Conservation (phyloP, 2,888 invertebrate species). For the Apocheima hispidaria region DNA sequence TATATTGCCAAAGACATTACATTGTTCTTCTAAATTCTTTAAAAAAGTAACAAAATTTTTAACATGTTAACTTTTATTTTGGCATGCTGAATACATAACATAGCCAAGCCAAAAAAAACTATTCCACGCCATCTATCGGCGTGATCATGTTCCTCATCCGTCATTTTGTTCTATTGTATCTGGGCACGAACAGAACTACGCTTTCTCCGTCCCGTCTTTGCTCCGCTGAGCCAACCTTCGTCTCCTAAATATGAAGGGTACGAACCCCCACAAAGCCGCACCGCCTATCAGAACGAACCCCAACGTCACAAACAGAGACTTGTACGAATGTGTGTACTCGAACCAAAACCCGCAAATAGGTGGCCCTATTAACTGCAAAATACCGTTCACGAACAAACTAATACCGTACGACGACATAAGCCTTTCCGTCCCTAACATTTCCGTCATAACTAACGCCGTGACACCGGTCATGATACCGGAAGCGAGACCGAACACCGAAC, state of each 20-base stretch:
- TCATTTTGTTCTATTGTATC: not conserved
- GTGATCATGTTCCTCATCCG: not conserved
- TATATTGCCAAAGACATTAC: too few species aligned
- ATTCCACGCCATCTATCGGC: not conserved
- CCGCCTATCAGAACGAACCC: constrained; percentile 91
- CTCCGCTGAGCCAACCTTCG: constrained; percentile 56
- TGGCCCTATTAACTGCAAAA: constrained; percentile 92
- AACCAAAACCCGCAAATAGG: constrained; percentile 93
- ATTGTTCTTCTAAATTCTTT: too few species aligned
- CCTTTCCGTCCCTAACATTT: constrained; percentile 94
- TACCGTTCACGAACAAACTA: constrained; percentile 93
- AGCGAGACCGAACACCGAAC: constrained; percentile 92
- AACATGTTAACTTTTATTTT: not conserved
- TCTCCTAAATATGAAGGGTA: constrained; percentile 88
- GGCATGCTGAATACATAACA: not conserved
- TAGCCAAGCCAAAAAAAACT: not conserved
- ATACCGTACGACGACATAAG: constrained; percentile 95
- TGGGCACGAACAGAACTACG: constrained; percentile 49
- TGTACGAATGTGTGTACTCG: constrained; percentile 88
- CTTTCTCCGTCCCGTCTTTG: constrained; percentile 52
- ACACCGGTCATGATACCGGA: constrained; percentile 95
- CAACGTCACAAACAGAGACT: constrained; percentile 90
- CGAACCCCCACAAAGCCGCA: constrained; percentile 90
- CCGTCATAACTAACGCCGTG: constrained; percentile 95
- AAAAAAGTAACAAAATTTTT: not conserved